These are phyloP conservation scores for Epicampocera succincta DNA, from an alignment of 2,888 invertebrate genomes.

Conservation along the genomic window DNA sequence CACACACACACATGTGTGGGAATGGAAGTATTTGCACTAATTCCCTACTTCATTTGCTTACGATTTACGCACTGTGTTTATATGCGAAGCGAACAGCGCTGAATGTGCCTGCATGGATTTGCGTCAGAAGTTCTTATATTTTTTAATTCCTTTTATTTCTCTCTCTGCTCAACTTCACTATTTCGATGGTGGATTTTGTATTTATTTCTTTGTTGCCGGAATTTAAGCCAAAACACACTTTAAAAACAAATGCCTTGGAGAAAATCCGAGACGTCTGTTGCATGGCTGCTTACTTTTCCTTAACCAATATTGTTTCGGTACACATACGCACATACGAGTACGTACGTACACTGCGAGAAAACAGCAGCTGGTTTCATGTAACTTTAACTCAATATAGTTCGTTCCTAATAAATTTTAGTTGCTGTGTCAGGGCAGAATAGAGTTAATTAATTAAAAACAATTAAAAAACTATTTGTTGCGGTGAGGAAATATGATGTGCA, in stretches of 20 bases:
- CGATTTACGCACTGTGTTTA: not conserved
- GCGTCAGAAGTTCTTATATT: too few species aligned
- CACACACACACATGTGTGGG: not conserved
- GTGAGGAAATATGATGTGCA: too few species aligned
- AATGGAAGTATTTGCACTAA: not conserved
- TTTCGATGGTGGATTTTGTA: conserved; percentile 7
- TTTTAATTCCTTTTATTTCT: not conserved
- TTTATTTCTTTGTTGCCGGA: conserved; percentile 30
- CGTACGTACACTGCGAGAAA: not conserved
- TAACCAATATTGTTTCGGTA: not conserved
- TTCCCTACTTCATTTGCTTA: not conserved
- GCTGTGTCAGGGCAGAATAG: too few species aligned
- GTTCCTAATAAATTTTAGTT: too few species aligned
- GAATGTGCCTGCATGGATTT: not conserved
- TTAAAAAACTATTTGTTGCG: too few species aligned
- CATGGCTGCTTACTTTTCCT: conserved; percentile 3
- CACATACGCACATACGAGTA: too few species aligned
- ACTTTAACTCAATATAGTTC: too few species aligned
- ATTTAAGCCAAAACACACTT: conserved; percentile 34
- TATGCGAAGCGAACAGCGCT: not conserved
- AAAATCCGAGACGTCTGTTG: not conserved
- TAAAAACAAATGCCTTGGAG: conserved; percentile 2
- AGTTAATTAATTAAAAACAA: too few species aligned
- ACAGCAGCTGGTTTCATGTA: too few species aligned
- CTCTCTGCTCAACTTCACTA: conserved; percentile 16